Percentiles rank a stretch among this genome's conserved stretches.
These are phyloP conservation scores for Propsilocerus akamusi DNA, from an alignment of 1,140 invertebrate genomes.

Conservation along the genomic window DNA sequence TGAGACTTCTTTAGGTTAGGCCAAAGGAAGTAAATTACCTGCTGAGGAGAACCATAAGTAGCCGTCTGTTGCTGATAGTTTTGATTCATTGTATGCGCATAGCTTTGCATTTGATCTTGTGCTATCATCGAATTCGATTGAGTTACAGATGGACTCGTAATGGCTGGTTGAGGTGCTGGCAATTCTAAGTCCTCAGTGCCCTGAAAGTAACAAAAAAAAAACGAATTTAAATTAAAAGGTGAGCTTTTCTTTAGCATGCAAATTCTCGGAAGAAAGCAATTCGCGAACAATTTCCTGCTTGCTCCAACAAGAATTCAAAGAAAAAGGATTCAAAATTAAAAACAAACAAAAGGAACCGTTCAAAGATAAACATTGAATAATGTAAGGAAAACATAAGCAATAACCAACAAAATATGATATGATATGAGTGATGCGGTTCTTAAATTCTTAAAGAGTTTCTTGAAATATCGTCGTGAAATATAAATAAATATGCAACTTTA, in stretches of 20 bases:
- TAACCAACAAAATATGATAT: no score
- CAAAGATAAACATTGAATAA: neutral
- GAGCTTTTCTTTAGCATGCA: neutral
- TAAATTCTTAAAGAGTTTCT: no score
- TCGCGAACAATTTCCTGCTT: no score
- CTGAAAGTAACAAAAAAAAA: neutral
- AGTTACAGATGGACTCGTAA: no score
- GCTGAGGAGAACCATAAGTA: neutral
- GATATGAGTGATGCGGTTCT: no score
- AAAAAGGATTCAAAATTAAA: neutral
- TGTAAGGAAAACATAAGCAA: neutral
- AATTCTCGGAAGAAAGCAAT: no score
- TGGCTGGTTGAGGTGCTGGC: neutral
- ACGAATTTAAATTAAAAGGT: neutral
- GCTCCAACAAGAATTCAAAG: neutral
- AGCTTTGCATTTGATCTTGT: neutral
- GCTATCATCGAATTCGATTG: neutral
- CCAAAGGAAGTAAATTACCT: neutral
- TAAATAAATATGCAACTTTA: no score
- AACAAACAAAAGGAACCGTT: neutral
- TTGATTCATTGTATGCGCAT: neutral
- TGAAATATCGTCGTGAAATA: no score
- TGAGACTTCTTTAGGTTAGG: neutral
- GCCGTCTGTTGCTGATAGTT: neutral
- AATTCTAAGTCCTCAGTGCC: neutral